phyloP scores from a whole-genome alignment of 2,113 vertebrate genomes.

The Emydocephalus ijimae region DNA sequence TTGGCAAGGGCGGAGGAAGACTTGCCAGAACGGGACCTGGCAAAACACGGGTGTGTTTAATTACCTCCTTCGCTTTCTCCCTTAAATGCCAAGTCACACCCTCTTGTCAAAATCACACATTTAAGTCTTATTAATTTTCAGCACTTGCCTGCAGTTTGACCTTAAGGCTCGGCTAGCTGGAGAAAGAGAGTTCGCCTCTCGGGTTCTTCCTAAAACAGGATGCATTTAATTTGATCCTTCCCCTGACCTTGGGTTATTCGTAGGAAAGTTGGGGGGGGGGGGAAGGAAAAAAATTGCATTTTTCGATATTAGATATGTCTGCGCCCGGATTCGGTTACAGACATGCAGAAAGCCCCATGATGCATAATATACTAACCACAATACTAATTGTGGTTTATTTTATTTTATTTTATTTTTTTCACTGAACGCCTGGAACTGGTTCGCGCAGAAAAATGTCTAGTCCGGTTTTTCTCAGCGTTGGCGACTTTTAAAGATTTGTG shows the following conservation, averaged over 20 bases:
- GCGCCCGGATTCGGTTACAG: background rate
- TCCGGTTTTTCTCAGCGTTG: background rate
- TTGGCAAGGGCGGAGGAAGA: background rate
- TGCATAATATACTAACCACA: too few relatives aligned
- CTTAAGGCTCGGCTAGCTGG: constrained; percentile 2
- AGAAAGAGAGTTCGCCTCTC: constrained; percentile 10
- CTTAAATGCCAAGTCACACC: background rate
- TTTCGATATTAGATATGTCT: background rate
- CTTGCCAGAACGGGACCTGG: background rate
- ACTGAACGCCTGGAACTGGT: background rate
- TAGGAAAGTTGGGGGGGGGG: background rate
- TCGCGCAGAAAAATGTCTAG: background rate
- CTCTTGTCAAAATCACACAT: constrained; percentile 1
- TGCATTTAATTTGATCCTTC: constrained; percentile 34
- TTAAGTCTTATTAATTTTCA: background rate
- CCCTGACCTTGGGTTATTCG: background rate
- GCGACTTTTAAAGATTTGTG: background rate
- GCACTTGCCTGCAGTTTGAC: background rate
- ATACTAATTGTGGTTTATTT: background rate
- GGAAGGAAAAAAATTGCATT: too few relatives aligned
- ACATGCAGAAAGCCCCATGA: background rate
- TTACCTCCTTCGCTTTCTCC: background rate
- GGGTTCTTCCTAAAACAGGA: constrained; percentile 45
- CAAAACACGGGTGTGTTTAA: background rate
- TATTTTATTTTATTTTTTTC: background rate